Evolutionary conservation across 2,797 vertebrate genomes (phyloP), one percentile per base, ranked within the genome.

Genomic region (Coregonus suidteri): DNA sequence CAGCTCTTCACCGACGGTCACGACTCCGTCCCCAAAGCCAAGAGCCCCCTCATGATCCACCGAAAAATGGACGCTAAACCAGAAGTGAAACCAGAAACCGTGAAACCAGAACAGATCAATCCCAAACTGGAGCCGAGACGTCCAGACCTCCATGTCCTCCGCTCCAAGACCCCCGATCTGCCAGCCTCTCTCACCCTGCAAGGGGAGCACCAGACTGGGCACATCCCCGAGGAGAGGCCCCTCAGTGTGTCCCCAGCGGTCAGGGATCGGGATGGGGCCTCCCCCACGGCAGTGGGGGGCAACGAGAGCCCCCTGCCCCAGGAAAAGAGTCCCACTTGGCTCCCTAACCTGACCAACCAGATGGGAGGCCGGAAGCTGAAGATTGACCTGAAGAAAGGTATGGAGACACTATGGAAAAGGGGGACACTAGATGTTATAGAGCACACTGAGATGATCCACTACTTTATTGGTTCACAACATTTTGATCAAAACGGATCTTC

Each of bases 371-470:
- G 95, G 91, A 97, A 90, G 91, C 89, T 96, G 76, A 97, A 95
- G 85, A 96, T 98, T 72, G 96, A 97, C 90, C 91, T 98, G 71
- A 97, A 93, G 88, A 99, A 99, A 96, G 97, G 97, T 98, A 93
- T 88, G 69, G 31, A 25, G 2, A 1, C 18, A 47, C 18, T 18
- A n/a, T 37, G 67, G 34, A 68, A 16, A 6, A 37, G 5, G 31
- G 82, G 82, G 88, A 86, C 83, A 84, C 86, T n/a, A 59, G 6
- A 7, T 85, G 54, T 56, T 56, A 56, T 6, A 56, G 6, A 16
- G 56, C 56, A 62, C n/a, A 62, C 1, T 6, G n/a, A 9, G 54
- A n/a, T 56, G 1, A n/a, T 20, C 9, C n/a, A 5, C 6, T 2
- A 25, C n/a, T 1, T 56, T 62, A 62, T 62, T 62, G 37, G 37